phyloP scores from a whole-genome alignment of 1,140 invertebrate species.

The Drosophila truncata region DNA sequence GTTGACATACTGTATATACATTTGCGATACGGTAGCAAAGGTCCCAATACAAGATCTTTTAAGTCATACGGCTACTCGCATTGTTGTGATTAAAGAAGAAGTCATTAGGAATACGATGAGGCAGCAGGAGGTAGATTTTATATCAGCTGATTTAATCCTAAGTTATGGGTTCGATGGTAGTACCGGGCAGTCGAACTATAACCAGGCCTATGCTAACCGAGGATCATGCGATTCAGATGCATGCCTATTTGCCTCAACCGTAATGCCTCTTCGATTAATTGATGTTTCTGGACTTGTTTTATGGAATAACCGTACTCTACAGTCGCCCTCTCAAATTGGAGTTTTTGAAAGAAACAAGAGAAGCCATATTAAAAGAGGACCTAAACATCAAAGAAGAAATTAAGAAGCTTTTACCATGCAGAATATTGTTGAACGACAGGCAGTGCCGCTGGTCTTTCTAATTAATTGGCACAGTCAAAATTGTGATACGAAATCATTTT shows the following conservation, averaged over 20 bases:
- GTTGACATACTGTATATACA: no score
- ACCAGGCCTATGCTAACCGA: no score
- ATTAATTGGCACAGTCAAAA: no score
- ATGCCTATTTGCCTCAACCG: no score
- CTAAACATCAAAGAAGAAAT: background rate
- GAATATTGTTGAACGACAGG: background rate
- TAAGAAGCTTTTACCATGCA: background rate
- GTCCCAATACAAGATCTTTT: constrained; percentile 3
- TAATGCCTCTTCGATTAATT: constrained; percentile 16
- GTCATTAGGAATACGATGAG: background rate
- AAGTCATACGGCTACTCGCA: constrained; percentile 2
- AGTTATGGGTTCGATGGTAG: background rate
- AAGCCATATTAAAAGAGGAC: background rate
- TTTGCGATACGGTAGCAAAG: background rate
- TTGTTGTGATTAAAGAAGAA: background rate
- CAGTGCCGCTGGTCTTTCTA: no score
- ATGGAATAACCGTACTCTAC: constrained; percentile 20
- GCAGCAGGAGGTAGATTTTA: background rate
- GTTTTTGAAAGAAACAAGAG: background rate
- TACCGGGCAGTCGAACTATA: no score
- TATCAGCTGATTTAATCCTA: background rate
- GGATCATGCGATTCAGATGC: no score
- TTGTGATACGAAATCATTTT: no score
- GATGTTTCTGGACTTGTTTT: constrained; percentile 11
- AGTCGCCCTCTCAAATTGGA: constrained; percentile 4